Evolutionary conservation across 2,888 invertebrate species (phyloP), one percentile per base, ranked within the genome.

Genomic region (Anticlea derivata): DNA sequence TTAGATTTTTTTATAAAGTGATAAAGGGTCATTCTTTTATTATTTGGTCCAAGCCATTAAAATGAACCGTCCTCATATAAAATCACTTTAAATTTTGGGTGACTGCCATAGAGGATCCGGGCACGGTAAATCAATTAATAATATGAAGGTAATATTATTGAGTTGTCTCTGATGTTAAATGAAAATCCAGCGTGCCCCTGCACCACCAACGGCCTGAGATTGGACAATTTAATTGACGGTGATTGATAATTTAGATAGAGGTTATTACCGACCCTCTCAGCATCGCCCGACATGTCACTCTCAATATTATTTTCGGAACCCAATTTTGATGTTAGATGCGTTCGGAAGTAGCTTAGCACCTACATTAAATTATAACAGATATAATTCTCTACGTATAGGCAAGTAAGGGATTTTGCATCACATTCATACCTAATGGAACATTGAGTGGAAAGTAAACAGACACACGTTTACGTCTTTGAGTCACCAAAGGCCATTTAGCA

Each of bases 401-500:
- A 5, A 10, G 5, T 13, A 10, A 27, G 34, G 26, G 10, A n/a
- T 17, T 39, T 40, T 12, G 11, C 7, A 23, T 37, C 11, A 33
- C 24, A 34, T 37, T 11, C 13, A 33, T 12, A 13, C 31, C 13
- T 29, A 24, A 35, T 37, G 17, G 22, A 50, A 35, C 35, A 30
- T 27, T 11, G 22, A 34, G 34, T 44, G 13, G 65, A 63, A 70
- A 73, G 71, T 68, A 74, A 70, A 69, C 55, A 64, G 68, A 66
- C 63, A 68, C 63, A 65, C 68, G 68, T 72, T 70, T 70, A 71
- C 68, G 63, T 64, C 70, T 77, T 78, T 80, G 80, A 82, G 80
- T 86, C 84, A 81, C 79, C 81, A 81, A 85, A 84, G 78, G 80
- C 78, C 83, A 78, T 81, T 79, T 73, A 70, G 78, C 69, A 82